Percentiles rank a stretch among this genome's conserved stretches.
phyloP scores from a whole-genome alignment of 2,888 invertebrate species.

The Acleris sparsana region DNA sequence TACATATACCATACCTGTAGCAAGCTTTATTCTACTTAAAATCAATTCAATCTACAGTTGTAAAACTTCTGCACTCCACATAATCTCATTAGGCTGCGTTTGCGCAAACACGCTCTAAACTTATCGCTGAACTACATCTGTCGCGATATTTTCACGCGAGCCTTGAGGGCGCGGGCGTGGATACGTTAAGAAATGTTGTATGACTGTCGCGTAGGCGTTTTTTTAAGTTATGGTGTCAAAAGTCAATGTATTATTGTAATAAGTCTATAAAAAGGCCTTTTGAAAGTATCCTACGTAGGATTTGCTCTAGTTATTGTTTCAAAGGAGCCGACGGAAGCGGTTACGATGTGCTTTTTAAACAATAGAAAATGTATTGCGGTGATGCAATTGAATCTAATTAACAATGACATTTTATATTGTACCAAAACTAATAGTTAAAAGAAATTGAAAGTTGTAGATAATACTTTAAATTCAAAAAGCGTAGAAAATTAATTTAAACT shows the following conservation, averaged over 20 bases:
- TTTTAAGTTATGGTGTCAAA: slow-evolving; percentile 12
- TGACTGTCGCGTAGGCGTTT: slow-evolving; percentile 28
- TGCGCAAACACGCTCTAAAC: slow-evolving; percentile 34
- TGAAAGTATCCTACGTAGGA: slow-evolving; percentile 12
- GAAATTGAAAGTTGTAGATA: too few species aligned
- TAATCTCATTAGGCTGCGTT: slow-evolving; percentile 31
- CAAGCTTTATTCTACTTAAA: too few species aligned
- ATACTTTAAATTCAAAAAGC: too few species aligned
- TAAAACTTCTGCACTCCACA: slow-evolving; percentile 17
- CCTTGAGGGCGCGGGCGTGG: slow-evolving; percentile 39
- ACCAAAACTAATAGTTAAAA: too few species aligned
- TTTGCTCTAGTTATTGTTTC: slow-evolving; percentile 1
- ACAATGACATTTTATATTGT: not conserved
- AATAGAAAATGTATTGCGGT: not conserved
- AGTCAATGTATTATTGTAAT: slow-evolving; percentile 2
- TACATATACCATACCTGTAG: too few species aligned
- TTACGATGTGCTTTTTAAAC: not conserved
- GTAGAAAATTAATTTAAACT: too few species aligned
- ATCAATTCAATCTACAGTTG: not conserved
- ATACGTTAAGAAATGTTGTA: slow-evolving; percentile 21
- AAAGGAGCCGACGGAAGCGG: not conserved
- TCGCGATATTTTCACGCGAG: slow-evolving; percentile 48
- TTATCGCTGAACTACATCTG: slow-evolving; percentile 56
- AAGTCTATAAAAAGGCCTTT: not conserved
- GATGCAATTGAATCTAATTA: not conserved